phyloP scores from a whole-genome alignment of 1,140 invertebrate genomes.

The Nasonia giraulti region DNA sequence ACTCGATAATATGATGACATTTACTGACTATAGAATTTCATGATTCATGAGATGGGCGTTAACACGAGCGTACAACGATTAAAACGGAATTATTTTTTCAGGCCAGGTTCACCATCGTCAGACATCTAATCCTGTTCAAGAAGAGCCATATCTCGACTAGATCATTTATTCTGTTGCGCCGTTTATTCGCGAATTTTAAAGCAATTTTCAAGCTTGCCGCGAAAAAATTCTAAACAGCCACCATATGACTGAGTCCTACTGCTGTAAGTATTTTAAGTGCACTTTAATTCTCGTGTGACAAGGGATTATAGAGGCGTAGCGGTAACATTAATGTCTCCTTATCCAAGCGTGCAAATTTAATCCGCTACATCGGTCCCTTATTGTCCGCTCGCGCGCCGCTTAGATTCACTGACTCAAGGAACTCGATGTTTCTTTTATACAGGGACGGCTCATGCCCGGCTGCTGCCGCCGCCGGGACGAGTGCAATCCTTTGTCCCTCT shows the following conservation, averaged over 20 bases:
- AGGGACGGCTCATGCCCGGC: slow-evolving; percentile 44
- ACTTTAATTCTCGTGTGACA: slow-evolving; percentile 18
- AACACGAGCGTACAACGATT: no score
- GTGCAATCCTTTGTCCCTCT: slow-evolving; percentile 45
- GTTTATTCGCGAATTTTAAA: slow-evolving; percentile 43
- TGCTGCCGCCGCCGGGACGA: slow-evolving; percentile 43
- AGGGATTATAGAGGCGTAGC: slow-evolving; percentile 10
- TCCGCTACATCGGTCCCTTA: slow-evolving; percentile 7
- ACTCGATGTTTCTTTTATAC: slow-evolving; percentile 42
- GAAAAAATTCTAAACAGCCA: neutral
- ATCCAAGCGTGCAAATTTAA: slow-evolving; percentile 34
- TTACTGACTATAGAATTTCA: no score
- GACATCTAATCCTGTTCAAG: no score
- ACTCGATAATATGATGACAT: no score
- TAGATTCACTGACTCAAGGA: slow-evolving; percentile 27
- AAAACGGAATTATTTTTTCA: no score
- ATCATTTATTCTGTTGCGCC: neutral
- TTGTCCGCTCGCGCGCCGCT: neutral
- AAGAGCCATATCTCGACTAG: no score
- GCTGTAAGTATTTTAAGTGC: neutral
- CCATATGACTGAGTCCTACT: neutral
- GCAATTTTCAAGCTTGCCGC: slow-evolving; percentile 61
- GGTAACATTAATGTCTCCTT: slow-evolving; percentile 1
- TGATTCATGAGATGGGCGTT: no score
- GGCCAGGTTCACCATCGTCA: no score